Conservation (phyloP, 2,113 vertebrate species). For the Bungarus multicinctus region DNA sequence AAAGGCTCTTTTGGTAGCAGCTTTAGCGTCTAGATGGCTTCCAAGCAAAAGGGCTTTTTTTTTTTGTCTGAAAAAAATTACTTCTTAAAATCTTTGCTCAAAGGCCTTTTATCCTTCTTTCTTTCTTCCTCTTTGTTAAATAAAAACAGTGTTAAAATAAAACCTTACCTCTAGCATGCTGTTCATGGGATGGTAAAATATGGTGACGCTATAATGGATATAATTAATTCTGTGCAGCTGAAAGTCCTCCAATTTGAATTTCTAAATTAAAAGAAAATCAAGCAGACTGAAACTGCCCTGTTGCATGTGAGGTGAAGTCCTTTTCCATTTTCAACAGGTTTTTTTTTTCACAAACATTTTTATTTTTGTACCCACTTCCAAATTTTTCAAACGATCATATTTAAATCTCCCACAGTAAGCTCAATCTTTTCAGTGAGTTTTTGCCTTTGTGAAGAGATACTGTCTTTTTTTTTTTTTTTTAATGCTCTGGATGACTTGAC, state of each 20-base stretch:
- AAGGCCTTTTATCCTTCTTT: constrained; percentile 22
- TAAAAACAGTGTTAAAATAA: constrained; percentile 30
- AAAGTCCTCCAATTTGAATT: constrained; percentile 25
- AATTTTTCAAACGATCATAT: neutral
- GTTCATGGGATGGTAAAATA: constrained; percentile 2
- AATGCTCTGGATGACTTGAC: neutral
- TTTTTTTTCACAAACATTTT: neutral
- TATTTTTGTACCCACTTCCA: neutral
- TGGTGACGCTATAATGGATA: constrained; percentile 18
- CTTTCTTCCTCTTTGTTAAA: neutral
- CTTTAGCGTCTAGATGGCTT: constrained; percentile 65
- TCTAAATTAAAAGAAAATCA: neutral
- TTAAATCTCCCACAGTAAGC: neutral
- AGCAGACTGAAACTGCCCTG: constrained; percentile 5
- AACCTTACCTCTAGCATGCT: constrained; percentile 42
- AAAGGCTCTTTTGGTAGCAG: constrained; percentile 66
- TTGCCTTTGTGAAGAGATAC: neutral
- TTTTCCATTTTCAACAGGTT: neutral
- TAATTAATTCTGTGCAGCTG: constrained; percentile 31
- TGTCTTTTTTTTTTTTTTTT: neutral
- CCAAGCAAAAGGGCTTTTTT: constrained; percentile 57
- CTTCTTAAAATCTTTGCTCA: constrained; percentile 35
- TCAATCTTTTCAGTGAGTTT: neutral
- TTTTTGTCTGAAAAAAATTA: constrained; percentile 48
- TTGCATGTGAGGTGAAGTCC: neutral